Base-by-base conservation (phyloP, 2,797 vertebrate genomes). In the Amazona finschi region DNA sequence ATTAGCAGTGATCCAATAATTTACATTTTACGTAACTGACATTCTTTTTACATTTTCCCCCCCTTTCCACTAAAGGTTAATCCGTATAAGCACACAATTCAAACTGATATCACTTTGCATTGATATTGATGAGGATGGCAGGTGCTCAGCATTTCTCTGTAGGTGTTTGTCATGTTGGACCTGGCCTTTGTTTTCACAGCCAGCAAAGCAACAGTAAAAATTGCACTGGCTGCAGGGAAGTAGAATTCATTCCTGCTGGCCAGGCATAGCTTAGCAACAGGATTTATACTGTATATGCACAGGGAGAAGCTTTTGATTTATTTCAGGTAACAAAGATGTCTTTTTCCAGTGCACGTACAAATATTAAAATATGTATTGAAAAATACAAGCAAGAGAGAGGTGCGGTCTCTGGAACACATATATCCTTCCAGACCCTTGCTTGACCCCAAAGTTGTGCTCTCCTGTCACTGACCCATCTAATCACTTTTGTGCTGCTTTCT, bases 391-490 rank as follows among this genome's bases (percentile, higher is more conserved):
- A 83, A 44, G 60, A 76, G 64, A 47, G 50, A 86, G 19, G 31
- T 27, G 31, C 13, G 5, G 28, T 33, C 28, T 82, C 57, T 69
- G 73, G 46, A 87, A 67, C 53, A 55, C 57, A 75, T 89, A 85
- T 61, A 89, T 95, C 71, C 88, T 92, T 90, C 38, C 65, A 94
- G 95, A 92, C 90, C 90, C 86, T 94, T 94, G 49, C 27, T 78
- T 95, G 95, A 95, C 94, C 90, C 53, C 77, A 69, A 97, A 94
- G 74, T 89, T 93, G 53, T 2, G 2, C 52, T 95, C 44, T 95
- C 75, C 81, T 95, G 33, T 89, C 92, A 93, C 78, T 95, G 94
- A 95, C 81, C 67, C 93, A 83, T 95, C 93, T 95, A 90, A 95
- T 96, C 78, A 95, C 75, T 90, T 94, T 92, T 92, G 92, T 95